Percentiles rank a stretch among this genome's conserved stretches.
Evolutionary conservation across 2,113 vertebrate species (phyloP).

Genomic region (Calidris pugnax): DNA sequence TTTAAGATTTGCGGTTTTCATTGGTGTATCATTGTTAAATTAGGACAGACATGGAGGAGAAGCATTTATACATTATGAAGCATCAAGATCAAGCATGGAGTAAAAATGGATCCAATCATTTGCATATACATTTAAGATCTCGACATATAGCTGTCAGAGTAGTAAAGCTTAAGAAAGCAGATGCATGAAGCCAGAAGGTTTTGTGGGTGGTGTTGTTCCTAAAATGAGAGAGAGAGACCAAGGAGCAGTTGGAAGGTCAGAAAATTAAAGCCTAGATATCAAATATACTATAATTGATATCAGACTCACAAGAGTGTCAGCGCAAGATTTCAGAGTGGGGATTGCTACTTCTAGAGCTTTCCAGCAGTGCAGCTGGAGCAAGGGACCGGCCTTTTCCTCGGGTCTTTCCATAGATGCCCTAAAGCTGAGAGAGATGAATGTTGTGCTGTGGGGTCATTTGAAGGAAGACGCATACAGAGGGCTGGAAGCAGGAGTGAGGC

Average conservation of each 20-base stretch:
- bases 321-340: neutral
- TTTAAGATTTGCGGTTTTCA: neutral
- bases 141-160: neutral
- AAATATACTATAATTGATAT: neutral
- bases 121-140: neutral
- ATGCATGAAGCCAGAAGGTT: neutral
- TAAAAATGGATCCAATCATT: neutral
- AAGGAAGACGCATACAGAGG: neutral
- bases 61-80: neutral
- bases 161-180: neutral
- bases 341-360: neutral
- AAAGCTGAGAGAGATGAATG: neutral
- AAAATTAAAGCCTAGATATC: neutral
- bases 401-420: neutral
- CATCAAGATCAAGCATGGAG: neutral
- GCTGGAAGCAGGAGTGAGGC: neutral
- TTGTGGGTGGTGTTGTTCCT: neutral
- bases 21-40: neutral
- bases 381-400: neutral
- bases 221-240: neutral
- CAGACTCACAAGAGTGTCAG: neutral
- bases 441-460: neutral
- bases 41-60: neutral
- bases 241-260: neutral
- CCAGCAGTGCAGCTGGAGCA: neutral